Conservation (phyloP, 2,113 vertebrate genomes). For the Myotis lucifugus region DNA sequence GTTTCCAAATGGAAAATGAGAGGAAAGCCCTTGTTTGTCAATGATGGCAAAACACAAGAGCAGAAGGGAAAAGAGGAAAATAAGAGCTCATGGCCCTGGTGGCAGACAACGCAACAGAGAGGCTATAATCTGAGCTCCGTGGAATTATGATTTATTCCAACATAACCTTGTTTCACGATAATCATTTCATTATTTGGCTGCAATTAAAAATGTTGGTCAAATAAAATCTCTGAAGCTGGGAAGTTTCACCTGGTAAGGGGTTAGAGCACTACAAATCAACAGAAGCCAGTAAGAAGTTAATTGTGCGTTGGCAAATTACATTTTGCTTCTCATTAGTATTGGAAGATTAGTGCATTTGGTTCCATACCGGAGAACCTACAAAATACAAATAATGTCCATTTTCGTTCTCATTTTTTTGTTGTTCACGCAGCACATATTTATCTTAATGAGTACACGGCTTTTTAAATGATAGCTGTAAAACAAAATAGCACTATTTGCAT, state of each 20-base stretch:
- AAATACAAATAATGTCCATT: conserved; percentile 66
- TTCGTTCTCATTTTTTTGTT: conserved; percentile 55
- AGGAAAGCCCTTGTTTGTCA: not conserved
- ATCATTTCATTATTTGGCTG: conserved; percentile 27
- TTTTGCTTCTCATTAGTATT: conserved; percentile 65
- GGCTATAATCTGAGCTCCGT: not conserved
- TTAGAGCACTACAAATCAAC: conserved; percentile 47
- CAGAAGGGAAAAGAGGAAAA: not conserved
- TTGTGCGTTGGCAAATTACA: conserved; percentile 42
- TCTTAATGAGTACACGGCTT: conserved; percentile 75
- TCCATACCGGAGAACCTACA: conserved; percentile 39
- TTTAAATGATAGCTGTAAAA: conserved; percentile 75
- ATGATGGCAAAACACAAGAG: not conserved
- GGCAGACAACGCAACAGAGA: not conserved
- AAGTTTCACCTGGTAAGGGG: conserved; percentile 32
- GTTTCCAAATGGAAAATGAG: conserved; percentile 2
- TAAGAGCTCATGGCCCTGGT: not conserved
- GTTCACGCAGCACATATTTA: conserved; percentile 69
- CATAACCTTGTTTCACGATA: not conserved
- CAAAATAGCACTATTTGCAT: conserved; percentile 75
- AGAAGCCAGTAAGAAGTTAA: conserved; percentile 60
- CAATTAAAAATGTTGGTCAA: conserved; percentile 44
- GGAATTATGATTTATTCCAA: not conserved
- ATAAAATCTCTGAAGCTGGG: conserved; percentile 23
- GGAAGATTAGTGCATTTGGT: conserved; percentile 57